Conservation (phyloP, 1,140 invertebrate genomes). For the Trichogramma pretiosum region DNA sequence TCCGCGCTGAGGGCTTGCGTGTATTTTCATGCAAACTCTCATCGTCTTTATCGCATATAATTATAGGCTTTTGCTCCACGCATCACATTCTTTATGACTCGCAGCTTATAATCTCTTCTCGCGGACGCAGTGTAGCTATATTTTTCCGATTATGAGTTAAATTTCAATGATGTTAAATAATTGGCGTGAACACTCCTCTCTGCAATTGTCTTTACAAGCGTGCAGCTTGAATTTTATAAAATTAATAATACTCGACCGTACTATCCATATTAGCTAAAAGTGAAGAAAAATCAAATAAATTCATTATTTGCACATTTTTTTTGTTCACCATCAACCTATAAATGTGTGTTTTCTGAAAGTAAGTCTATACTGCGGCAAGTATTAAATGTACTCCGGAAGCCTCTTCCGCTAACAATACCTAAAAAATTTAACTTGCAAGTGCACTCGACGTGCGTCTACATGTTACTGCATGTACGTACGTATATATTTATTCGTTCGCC, state of each 20-base stretch:
- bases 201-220: background rate
- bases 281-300: background rate
- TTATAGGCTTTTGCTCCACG: constrained; percentile 17
- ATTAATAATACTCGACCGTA: too few species aligned
- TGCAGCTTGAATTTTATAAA: background rate
- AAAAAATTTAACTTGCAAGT: too few species aligned
- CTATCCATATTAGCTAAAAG: too few species aligned
- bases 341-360: too few species aligned
- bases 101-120: constrained; percentile 5
- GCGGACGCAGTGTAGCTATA: background rate
- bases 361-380: too few species aligned
- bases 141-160: too few species aligned
- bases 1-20: background rate
- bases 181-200: constrained; percentile 9
- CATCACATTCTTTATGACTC: too few species aligned
- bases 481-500: too few species aligned
- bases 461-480: too few species aligned
- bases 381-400: too few species aligned
- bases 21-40: background rate
- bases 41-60: constrained; percentile 24
- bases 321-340: background rate
- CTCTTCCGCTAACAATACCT: too few species aligned
- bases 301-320: background rate
- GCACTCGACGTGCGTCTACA: too few species aligned
- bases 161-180: constrained; percentile 10